Conservation (phyloP, 2,797 vertebrate genomes). For the Protonibea diacanthus region DNA sequence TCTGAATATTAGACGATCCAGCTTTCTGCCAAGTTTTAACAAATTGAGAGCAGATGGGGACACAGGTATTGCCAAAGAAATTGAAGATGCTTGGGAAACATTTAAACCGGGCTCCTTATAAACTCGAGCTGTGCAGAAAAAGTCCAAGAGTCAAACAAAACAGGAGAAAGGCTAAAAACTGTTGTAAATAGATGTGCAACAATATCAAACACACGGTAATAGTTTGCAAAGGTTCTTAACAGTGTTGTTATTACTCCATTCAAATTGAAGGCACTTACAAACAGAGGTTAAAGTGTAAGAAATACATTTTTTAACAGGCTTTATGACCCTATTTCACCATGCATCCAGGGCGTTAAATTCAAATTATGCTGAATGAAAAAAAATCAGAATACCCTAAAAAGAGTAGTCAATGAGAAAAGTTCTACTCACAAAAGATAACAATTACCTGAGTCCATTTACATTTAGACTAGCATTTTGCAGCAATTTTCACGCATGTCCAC, state of each 20-base stretch:
- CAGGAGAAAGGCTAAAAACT: constrained; percentile 24
- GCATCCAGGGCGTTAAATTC: constrained; percentile 65
- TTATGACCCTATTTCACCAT: constrained; percentile 57
- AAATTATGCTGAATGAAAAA: constrained; percentile 68
- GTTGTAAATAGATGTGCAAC: constrained; percentile 41
- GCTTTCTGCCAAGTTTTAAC: constrained; percentile 39
- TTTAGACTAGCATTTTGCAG: constrained; percentile 84
- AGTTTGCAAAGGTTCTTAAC: constrained; percentile 52
- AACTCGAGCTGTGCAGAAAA: constrained; percentile 1
- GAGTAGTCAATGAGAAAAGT: constrained; percentile 78
- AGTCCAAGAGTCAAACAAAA: constrained; percentile 34
- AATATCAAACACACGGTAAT: constrained; percentile 47
- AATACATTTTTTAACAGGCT: constrained; percentile 57
- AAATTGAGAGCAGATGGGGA: constrained; percentile 70
- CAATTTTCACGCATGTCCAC: constrained; percentile 81
- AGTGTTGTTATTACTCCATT: constrained; percentile 46
- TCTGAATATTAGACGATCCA: constrained; percentile 34
- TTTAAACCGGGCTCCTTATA: constrained; percentile 42
- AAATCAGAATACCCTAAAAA: constrained; percentile 67
- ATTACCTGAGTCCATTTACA: constrained; percentile 86
- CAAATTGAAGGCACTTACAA: constrained; percentile 40
- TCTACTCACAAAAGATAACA: constrained; percentile 80
- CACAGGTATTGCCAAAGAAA: constrained; percentile 69
- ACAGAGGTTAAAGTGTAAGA: constrained; percentile 45
- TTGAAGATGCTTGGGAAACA: constrained; percentile 55